These are phyloP conservation scores for Perca flavescens DNA, from an alignment of 2,113 vertebrate species.

Conservation along the genomic window DNA sequence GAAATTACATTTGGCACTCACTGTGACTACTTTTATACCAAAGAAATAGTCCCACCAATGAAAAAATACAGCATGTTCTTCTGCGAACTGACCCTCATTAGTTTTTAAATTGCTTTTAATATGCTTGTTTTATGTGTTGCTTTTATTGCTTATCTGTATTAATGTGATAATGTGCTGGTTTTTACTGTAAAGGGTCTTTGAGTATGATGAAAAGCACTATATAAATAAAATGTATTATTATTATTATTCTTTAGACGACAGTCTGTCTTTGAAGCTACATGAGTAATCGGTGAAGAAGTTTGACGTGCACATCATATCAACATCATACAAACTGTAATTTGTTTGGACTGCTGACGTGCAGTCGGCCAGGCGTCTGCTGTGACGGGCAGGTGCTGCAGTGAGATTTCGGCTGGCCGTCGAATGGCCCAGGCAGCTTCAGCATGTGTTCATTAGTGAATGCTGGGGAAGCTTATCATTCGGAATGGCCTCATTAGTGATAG, in stretches of 20 bases:
- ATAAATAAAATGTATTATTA: too few species aligned
- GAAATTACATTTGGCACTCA: neutral
- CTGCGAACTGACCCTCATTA: neutral
- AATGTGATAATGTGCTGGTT: too few species aligned
- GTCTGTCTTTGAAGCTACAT: neutral
- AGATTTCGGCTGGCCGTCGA: constrained; percentile 35
- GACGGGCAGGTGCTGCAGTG: constrained; percentile 60
- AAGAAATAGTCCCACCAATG: neutral
- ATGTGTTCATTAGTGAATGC: constrained; percentile 77
- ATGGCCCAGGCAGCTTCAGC: constrained; percentile 62
- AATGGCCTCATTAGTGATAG: constrained; percentile 80
- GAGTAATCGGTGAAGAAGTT: neutral
- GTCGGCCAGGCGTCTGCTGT: constrained; percentile 20
- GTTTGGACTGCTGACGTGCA: neutral
- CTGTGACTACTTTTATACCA: neutral
- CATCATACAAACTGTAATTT: neutral
- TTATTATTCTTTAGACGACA: neutral
- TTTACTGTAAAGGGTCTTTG: too few species aligned
- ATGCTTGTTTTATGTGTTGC: too few species aligned
- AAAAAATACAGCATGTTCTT: neutral
- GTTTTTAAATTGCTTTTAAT: too few species aligned
- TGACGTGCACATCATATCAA: neutral
- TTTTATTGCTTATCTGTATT: too few species aligned
- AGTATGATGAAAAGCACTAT: too few species aligned
- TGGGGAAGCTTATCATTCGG: constrained; percentile 76